Percentiles rank a stretch among this genome's conserved stretches.
These are phyloP conservation scores for Nebria salina DNA, from an alignment of 2,888 invertebrate genomes.

Conservation along the genomic window DNA sequence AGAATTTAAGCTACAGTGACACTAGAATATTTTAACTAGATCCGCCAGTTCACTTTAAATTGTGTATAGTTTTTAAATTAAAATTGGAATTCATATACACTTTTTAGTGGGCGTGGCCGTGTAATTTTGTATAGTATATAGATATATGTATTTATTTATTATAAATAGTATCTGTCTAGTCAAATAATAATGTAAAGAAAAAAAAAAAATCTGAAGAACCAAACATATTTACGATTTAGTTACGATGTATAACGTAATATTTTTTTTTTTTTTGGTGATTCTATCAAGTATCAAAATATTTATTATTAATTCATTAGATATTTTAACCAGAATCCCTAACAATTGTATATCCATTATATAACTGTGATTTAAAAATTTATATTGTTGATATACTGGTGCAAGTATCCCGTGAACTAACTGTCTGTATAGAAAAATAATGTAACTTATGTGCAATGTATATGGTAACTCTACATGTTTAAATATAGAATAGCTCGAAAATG, in stretches of 20 bases:
- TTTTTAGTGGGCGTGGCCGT: slow-evolving; percentile 3
- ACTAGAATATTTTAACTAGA: not conserved
- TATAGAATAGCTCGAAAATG: slow-evolving; percentile 42
- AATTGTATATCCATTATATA: slow-evolving; percentile 29
- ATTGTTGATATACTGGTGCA: slow-evolving; percentile 6
- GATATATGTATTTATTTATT: slow-evolving; percentile 42
- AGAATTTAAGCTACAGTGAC: not conserved
- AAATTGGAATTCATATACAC: too few relatives aligned
- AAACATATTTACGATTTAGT: slow-evolving; percentile 9
- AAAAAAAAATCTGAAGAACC: not conserved
- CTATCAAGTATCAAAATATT: slow-evolving; percentile 7
- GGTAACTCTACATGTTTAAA: slow-evolving; percentile 45
- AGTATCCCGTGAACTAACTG: slow-evolving; percentile 21
- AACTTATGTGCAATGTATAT: slow-evolving; percentile 45
- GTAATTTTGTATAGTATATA: slow-evolving; percentile 38
- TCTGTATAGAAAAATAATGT: slow-evolving; percentile 43
- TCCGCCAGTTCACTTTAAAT: too few relatives aligned
- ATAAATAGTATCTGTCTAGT: not conserved
- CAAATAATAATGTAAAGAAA: not conserved
- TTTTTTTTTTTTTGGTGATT: not conserved
- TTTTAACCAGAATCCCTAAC: slow-evolving; percentile 28
- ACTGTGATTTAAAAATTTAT: slow-evolving; percentile 33
- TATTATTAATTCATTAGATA: slow-evolving; percentile 31
- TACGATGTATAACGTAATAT: not conserved
- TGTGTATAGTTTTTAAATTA: too few relatives aligned